Evolutionary conservation across 2,797 vertebrate genomes (phyloP).

Genomic region (Phoebastria nigripes): DNA sequence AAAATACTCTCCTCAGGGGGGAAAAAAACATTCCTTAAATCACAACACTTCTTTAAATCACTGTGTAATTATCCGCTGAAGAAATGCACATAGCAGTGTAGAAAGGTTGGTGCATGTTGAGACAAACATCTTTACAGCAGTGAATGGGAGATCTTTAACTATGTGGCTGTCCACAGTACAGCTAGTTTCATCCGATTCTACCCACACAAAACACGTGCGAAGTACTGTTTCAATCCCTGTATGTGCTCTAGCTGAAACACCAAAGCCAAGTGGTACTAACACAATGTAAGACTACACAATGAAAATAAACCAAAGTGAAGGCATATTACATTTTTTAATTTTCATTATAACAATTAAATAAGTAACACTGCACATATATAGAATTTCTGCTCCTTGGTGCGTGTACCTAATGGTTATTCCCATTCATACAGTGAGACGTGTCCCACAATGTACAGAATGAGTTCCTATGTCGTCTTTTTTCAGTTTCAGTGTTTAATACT

Average conservation of each 20-base stretch:
- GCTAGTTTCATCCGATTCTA: neutral
- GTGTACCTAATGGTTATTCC: neutral
- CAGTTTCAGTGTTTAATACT: neutral
- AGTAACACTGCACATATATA: rapidly evolving
- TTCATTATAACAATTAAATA: neutral
- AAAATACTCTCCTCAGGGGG: neutral
- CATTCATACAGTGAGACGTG: rapidly evolving
- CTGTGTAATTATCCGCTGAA: neutral
- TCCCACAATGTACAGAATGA: neutral
- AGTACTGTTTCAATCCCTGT: rapidly evolving
- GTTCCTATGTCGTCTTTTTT: neutral
- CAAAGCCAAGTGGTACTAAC: neutral
- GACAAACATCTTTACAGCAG: neutral
- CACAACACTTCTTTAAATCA: neutral
- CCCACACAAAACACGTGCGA: rapidly evolving
- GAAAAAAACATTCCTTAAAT: neutral
- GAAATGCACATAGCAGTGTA: neutral
- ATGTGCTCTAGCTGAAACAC: neutral
- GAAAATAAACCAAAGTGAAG: neutral
- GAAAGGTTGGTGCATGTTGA: neutral
- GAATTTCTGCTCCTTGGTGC: neutral
- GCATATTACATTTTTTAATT: neutral
- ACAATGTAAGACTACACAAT: neutral
- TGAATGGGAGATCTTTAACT: neutral
- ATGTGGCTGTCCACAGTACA: neutral